A percentile compares a stretch with the other conserved stretches of the same genome.
Evolutionary conservation across 1,140 invertebrate genomes (phyloP).

Genomic region (Harlomillsia oculata): DNA sequence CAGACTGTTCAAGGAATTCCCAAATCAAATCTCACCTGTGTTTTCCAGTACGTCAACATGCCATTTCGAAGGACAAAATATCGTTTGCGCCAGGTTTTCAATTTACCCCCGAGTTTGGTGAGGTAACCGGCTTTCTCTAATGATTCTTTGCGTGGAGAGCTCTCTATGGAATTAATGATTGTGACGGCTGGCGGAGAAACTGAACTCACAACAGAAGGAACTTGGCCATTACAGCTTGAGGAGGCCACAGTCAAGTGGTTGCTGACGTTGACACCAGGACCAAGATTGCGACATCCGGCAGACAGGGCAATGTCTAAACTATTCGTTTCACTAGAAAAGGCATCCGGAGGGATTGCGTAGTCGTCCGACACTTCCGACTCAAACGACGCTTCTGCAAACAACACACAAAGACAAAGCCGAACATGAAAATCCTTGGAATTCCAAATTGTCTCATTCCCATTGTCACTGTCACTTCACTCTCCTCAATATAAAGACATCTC

Average conservation of each 20-base stretch:
- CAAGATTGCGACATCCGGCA: conserved; percentile 45
- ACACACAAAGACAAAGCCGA: too few species aligned
- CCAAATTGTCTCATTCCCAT: too few species aligned
- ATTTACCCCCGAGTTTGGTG: conserved; percentile 85
- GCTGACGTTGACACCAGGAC: conserved; percentile 46
- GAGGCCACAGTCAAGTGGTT: too few species aligned
- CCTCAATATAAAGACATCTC: too few species aligned
- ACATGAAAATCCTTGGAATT: too few species aligned
- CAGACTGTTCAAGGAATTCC: not conserved
- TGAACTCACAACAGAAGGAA: conserved; percentile 47
- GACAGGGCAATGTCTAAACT: conserved; percentile 61
- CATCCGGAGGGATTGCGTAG: conserved; percentile 90
- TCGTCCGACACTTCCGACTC: conserved; percentile 89
- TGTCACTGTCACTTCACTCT: too few species aligned
- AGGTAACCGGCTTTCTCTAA: conserved; percentile 85
- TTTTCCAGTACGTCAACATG: conserved; percentile 84
- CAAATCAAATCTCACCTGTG: conserved; percentile 44
- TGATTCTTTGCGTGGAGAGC: conserved; percentile 47
- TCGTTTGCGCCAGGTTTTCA: conserved; percentile 88
- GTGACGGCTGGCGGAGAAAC: conserved; percentile 7
- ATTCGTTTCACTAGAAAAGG: conserved; percentile 59
- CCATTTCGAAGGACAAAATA: conserved; percentile 92
- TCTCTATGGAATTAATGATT: conserved; percentile 28
- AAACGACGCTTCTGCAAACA: conserved; percentile 69
- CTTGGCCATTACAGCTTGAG: conserved; percentile 45